Base-by-base conservation (phyloP, 2,888 invertebrate species). In the Nephrocerus scutellatus region DNA sequence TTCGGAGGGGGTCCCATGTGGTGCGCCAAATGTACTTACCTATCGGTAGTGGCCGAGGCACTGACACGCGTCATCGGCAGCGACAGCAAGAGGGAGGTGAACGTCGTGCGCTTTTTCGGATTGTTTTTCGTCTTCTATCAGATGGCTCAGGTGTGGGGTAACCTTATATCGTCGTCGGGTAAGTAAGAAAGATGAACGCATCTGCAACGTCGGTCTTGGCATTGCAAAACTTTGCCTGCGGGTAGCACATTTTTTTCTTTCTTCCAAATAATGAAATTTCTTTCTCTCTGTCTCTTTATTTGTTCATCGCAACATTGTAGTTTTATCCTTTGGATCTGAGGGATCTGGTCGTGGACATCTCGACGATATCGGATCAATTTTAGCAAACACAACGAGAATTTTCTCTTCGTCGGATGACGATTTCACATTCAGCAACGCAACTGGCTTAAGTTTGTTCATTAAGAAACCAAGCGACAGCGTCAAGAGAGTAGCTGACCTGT, bases 91-190 rank as follows among this genome's bases (percentile, higher is more conserved):
- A 72, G 79, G 5, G 86, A 90, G 46, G 80, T 87, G 5, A 75
- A 88, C 39, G 87, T 93, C 30, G 88, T 90, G 8, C 74, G 88
- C 53, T 93, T 93, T 71, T 95, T 95, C 62, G 95, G 95, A 0
- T 75, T 92, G 6, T 96, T 96, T 72, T 96, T 93, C 74, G 87
- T 92, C 80, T 86, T 93, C 64, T 93, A 90, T 66, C 92, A 93
- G 66, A 82, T 90, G 74, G 87, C 92, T n/a, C 87, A 92, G 72
- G 86, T 93, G 30, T 88, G 89, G 85, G 93, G 93, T 1, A 93
- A 93, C 66, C 75, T 93, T 7, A 80, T 91, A 44, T 89, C 90
- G 16, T 91, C 89, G 1, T 77, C 84, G 47, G 82, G 84, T 84
- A 41, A 51, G 50, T 31, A 19, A 12, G n/a, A 12, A 36, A 26